Evolutionary conservation across 2,888 invertebrate species (phyloP).

Genomic region (Caenorhabditis uteleia): DNA sequence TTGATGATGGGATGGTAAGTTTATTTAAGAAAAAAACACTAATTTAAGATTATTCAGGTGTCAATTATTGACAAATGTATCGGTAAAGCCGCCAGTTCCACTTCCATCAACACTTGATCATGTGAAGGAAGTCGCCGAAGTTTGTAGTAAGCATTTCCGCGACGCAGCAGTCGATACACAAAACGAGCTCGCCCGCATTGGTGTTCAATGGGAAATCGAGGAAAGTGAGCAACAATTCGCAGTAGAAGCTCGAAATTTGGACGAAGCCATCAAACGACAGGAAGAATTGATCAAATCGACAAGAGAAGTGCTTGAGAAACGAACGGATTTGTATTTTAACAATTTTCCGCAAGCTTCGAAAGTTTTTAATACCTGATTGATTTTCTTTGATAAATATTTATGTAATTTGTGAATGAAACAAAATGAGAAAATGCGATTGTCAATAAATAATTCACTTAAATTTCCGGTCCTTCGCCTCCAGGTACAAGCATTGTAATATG

Average conservation of each 20-base stretch:
- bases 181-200: constrained; percentile 41
- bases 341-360: constrained; percentile 22
- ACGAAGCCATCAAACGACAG: constrained; percentile 33
- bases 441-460: constrained; percentile 39
- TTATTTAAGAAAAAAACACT: neutral
- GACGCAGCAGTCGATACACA: constrained; percentile 39
- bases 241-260: constrained; percentile 17
- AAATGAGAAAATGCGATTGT: neutral
- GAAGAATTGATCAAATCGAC: constrained; percentile 8
- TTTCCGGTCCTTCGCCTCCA: constrained; percentile 68
- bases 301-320: constrained; percentile 1
- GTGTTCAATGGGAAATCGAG: constrained; percentile 45
- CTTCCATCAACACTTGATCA: constrained; percentile 55
- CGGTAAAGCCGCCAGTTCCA: constrained; percentile 34
- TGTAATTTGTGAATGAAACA: neutral
- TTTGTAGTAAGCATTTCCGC: constrained; percentile 50
- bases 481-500: constrained; percentile 88
- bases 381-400: constrained; percentile 1
- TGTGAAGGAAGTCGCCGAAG: constrained; percentile 63
- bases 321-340: neutral
- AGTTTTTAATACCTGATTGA: constrained; percentile 17
- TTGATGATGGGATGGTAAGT: constrained; percentile 34
- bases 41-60: constrained; percentile 11
- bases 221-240: constrained; percentile 17
- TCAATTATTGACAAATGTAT: constrained; percentile 35